Evolutionary conservation across 2,888 invertebrate genomes (phyloP), one percentile per base, ranked within the genome.

Genomic region (Marronus borbonicus): DNA sequence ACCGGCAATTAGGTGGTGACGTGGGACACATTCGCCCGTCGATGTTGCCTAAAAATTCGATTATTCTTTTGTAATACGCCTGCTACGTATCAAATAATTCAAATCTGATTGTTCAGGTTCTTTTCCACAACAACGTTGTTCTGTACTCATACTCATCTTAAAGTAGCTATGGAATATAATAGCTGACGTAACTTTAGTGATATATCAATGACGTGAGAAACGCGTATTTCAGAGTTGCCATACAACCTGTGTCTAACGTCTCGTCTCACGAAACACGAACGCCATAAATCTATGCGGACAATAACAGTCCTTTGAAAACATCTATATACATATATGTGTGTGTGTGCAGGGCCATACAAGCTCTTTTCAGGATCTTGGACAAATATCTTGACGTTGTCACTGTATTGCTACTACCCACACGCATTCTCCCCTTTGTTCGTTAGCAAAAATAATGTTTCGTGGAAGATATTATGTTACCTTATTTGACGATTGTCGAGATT

Each of bases 401-500:
- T 49, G 28, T 68, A 68, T 24, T 28, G 17, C 24, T 28, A 24
- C 50, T 68, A 68, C 49, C 55, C 64, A 68, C 44, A 75, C 50
- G 36, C 76, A 76, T 52, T 58, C 76, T 74, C 74, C 60, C 68
- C 76, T 78, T 76, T 74, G 74, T 75, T 70, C 66, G 76, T 60
- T 62, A 31, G 62, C 74, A 70, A 78, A 80, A 79, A 36, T 36
- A 36, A 72, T 72, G 76, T 76, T 72, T 39, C 69, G 28, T 39
- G 66, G 64, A 66, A 80, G 77, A 80, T 62, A 62, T 62, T 28
- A 58, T 58, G 20, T 24, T 31, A 62, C 62, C 31, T 24, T 62
- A 62, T 62, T 62, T 62, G 62, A 62, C 28, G 62, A 31, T 28
- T 31, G 62, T 14, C n/a, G 28, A 62, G 31, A 62, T 62, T 62